phyloP scores from a whole-genome alignment of 2,888 invertebrate genomes.

The Cephus sareptanus region DNA sequence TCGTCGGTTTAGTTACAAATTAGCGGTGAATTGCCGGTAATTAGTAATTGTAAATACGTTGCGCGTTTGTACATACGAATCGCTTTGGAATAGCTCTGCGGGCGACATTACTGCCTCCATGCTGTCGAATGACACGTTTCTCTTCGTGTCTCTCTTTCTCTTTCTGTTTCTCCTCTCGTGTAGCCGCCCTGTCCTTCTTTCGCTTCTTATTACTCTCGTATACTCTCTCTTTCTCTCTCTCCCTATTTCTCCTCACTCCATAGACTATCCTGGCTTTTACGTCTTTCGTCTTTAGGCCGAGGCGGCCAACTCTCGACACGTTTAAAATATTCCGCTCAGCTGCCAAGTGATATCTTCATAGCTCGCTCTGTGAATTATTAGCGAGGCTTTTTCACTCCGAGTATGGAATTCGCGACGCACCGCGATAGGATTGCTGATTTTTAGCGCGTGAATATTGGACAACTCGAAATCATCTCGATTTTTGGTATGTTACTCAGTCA shows the following conservation, averaged over 20 bases:
- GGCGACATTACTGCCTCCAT: not conserved
- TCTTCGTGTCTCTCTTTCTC: not conserved
- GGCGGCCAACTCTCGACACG: slow-evolving; percentile 4
- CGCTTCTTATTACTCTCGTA: not conserved
- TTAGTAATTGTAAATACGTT: slow-evolving; percentile 19
- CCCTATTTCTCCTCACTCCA: not conserved
- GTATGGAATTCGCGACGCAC: slow-evolving; percentile 17
- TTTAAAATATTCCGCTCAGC: slow-evolving; percentile 34
- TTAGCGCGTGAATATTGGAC: not conserved
- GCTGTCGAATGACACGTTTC: not conserved
- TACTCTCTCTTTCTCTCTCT: not conserved
- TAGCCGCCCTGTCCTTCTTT: not conserved
- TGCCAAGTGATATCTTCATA: slow-evolving; percentile 57
- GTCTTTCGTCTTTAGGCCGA: not conserved
- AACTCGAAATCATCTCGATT: not conserved
- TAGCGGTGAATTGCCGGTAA: slow-evolving; percentile 16
- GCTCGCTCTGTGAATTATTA: slow-evolving; percentile 47
- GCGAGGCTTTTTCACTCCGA: slow-evolving; percentile 33
- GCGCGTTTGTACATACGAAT: slow-evolving; percentile 15
- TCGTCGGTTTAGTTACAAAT: slow-evolving; percentile 15
- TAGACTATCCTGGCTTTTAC: not conserved
- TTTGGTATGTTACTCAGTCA: not conserved
- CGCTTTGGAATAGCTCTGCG: slow-evolving; percentile 13
- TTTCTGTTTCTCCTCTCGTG: not conserved
- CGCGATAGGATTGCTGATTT: not conserved